These are phyloP conservation scores for Climacteris rufus DNA, from an alignment of 2,113 vertebrate species.

Conservation along the genomic window DNA sequence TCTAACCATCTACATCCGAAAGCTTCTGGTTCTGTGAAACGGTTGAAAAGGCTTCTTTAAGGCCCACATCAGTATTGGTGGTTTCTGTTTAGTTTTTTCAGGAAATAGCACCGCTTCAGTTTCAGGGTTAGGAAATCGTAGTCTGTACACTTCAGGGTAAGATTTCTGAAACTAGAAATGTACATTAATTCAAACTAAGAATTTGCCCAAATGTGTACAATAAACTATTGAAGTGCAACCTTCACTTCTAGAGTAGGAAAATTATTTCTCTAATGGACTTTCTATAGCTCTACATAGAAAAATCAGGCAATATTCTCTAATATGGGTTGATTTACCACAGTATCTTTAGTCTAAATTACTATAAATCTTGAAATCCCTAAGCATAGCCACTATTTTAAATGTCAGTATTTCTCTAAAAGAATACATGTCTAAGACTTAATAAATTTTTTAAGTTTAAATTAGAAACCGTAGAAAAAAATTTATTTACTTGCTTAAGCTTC, in stretches of 20 bases:
- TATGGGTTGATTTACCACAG: not conserved
- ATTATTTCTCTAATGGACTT: not conserved
- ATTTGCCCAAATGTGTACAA: not conserved
- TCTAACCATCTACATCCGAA: conserved; percentile 72
- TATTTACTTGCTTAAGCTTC: conserved; percentile 80
- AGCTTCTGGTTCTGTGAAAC: conserved; percentile 87
- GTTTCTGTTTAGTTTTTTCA: conserved; percentile 75
- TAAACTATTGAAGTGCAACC: not conserved
- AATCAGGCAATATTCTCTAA: not conserved
- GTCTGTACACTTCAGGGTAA: conserved; percentile 81
- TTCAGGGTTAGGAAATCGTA: conserved; percentile 81
- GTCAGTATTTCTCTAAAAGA: not conserved
- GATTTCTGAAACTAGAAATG: conserved; percentile 84
- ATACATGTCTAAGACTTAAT: not conserved
- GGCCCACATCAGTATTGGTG: conserved; percentile 76
- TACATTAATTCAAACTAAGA: conserved; percentile 1
- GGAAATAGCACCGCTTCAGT: conserved; percentile 78
- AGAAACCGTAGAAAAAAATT: not conserved
- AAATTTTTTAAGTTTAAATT: not conserved
- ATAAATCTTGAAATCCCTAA: not conserved
- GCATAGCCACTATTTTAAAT: not conserved
- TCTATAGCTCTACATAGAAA: not conserved
- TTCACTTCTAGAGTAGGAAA: not conserved
- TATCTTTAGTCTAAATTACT: not conserved
- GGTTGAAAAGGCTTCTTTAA: conserved; percentile 84